phyloP scores from a whole-genome alignment of 2,888 invertebrate genomes.

The Brenthis ino region DNA sequence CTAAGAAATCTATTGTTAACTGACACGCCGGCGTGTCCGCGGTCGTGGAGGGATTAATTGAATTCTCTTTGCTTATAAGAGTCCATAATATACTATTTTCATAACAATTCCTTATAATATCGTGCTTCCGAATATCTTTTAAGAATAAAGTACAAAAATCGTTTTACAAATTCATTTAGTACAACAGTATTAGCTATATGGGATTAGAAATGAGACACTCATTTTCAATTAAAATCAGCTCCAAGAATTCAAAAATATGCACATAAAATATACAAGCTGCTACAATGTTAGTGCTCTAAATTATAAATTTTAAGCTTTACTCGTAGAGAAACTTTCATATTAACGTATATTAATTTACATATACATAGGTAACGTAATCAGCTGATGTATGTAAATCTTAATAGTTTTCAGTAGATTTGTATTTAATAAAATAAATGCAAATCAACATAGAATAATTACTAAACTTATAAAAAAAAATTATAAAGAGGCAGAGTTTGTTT shows the following conservation, averaged over 20 bases:
- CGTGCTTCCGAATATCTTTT: neutral
- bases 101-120: neutral
- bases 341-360: neutral
- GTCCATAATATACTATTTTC: neutral
- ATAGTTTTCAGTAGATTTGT: neutral
- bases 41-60: too few relatives aligned
- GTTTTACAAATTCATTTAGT: constrained; percentile 11
- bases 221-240: constrained; percentile 41
- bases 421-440: neutral
- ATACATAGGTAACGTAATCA: neutral
- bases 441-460: neutral
- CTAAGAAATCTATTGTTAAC: too few relatives aligned
- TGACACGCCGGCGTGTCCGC: too few relatives aligned
- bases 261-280: constrained; percentile 40
- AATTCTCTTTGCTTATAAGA: neutral
- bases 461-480: neutral
- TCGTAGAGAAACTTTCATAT: neutral
- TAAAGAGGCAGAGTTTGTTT: neutral
- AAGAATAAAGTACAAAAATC: constrained; percentile 3
- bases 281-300: constrained; percentile 29
- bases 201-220: constrained; percentile 34
- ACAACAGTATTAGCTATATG: constrained; percentile 37
- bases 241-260: constrained; percentile 40
- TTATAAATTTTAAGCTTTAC: constrained; percentile 32
- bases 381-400: neutral